Percentiles rank a stretch among this genome's conserved stretches.
These are phyloP conservation scores for Pleuronectes platessa DNA, from an alignment of 2,113 vertebrate genomes.

Conservation along the genomic window DNA sequence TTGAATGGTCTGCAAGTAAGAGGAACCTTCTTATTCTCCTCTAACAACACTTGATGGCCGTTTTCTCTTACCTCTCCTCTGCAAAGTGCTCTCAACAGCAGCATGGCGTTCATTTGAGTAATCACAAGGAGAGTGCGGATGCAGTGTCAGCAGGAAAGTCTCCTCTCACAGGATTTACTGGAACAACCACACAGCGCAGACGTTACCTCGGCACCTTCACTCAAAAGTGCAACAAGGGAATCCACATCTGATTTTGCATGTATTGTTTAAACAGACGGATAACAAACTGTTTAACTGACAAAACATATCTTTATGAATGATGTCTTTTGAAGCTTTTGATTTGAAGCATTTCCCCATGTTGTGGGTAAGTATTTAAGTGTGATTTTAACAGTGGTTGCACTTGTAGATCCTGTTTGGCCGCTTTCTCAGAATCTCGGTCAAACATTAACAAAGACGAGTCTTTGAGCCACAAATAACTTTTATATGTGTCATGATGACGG, in stretches of 20 bases:
- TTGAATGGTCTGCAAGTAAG: not conserved
- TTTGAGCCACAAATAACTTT: not conserved
- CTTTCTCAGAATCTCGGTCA: not conserved
- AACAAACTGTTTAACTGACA: not conserved
- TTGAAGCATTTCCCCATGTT: not conserved
- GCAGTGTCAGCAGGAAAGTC: not conserved
- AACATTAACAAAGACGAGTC: conserved; percentile 9
- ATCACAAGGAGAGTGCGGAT: not conserved
- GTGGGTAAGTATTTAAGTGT: not conserved
- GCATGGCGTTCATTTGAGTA: not conserved
- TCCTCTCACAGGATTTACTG: conserved; percentile 25
- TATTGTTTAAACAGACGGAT: not conserved
- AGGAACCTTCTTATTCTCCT: too few relatives aligned
- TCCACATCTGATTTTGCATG: not conserved
- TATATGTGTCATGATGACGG: too few relatives aligned
- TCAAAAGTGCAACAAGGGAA: too few relatives aligned
- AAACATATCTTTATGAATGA: not conserved
- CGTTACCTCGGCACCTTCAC: not conserved
- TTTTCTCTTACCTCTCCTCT: conserved; percentile 33
- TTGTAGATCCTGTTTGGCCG: conserved; percentile 31
- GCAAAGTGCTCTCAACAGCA: not conserved
- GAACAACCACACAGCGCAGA: not conserved
- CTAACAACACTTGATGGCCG: too few relatives aligned
- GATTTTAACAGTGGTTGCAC: not conserved
- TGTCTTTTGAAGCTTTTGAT: not conserved